Percentiles rank a stretch among this genome's conserved stretches.
These are phyloP conservation scores for Aegotheles bennettii DNA, from an alignment of 2,113 vertebrate genomes.

Conservation along the genomic window DNA sequence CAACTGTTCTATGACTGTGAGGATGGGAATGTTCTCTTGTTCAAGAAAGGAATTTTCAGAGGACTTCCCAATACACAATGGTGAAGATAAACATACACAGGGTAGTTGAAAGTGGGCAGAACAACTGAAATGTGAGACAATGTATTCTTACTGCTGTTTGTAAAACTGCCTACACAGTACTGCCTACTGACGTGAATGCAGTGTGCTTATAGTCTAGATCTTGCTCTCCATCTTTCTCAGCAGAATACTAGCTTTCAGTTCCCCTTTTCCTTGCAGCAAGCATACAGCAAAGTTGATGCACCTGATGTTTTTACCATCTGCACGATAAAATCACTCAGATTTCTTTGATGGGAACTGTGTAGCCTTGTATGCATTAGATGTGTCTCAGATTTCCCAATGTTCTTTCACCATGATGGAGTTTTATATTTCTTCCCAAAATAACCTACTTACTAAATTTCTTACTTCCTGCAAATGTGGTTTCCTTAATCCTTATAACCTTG, in stretches of 20 bases:
- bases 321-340: background rate
- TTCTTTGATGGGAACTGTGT: slow-evolving; percentile 6
- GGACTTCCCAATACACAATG: background rate
- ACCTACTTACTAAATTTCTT: background rate
- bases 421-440: slow-evolving; percentile 17
- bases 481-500: slow-evolving; percentile 38
- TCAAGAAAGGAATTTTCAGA: background rate
- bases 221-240: background rate
- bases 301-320: background rate
- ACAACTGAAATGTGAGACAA: background rate
- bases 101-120: background rate
- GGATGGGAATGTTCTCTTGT: background rate
- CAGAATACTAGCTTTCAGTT: background rate
- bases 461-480: slow-evolving; percentile 15
- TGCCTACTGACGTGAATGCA: background rate
- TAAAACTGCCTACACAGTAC: background rate
- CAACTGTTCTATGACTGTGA: background rate
- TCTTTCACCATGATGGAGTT: background rate
- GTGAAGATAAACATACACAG: background rate
- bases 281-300: background rate
- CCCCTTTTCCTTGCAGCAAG: background rate
- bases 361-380: background rate
- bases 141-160: background rate
- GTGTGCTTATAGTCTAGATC: background rate
- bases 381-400: slow-evolving; percentile 15